Evolutionary conservation across 2,113 vertebrate genomes (phyloP).

Genomic region (Urocolius indicus): DNA sequence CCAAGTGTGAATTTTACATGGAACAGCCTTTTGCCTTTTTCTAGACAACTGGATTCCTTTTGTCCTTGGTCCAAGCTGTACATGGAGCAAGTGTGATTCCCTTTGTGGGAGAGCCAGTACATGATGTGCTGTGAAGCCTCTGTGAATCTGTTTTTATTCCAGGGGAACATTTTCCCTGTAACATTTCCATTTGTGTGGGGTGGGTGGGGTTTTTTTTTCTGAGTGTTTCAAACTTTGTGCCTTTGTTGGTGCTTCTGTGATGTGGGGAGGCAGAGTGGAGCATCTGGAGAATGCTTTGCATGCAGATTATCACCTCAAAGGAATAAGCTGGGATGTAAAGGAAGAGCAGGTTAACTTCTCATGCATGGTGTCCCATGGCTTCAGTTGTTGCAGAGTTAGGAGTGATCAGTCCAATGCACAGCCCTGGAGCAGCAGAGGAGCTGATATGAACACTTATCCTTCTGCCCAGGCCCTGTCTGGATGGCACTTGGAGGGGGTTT

Average conservation of each 20-base stretch:
- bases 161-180: not conserved
- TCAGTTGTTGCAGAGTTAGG: not conserved
- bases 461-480: not conserved
- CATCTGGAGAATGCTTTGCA: not conserved
- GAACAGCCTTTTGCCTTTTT: not conserved
- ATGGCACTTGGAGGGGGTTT: not conserved
- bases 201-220: no score
- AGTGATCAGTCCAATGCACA: not conserved
- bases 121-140: not conserved
- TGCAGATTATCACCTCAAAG: not conserved
- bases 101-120: not conserved
- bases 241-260: not conserved
- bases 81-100: not conserved
- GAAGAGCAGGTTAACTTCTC: not conserved
- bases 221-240: not conserved
- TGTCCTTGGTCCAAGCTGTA: not conserved
- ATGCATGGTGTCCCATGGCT: rapidly evolving
- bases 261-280: not conserved
- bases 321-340: not conserved
- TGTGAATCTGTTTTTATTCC: not conserved
- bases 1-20: rapidly evolving
- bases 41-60: not conserved
- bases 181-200: not conserved
- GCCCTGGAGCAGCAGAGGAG: not conserved
- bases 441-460: not conserved